A percentile compares a stretch with the other conserved stretches of the same genome.
Conservation (phyloP, 2,888 invertebrate genomes). For the Hydroisotoma schaefferi region DNA sequence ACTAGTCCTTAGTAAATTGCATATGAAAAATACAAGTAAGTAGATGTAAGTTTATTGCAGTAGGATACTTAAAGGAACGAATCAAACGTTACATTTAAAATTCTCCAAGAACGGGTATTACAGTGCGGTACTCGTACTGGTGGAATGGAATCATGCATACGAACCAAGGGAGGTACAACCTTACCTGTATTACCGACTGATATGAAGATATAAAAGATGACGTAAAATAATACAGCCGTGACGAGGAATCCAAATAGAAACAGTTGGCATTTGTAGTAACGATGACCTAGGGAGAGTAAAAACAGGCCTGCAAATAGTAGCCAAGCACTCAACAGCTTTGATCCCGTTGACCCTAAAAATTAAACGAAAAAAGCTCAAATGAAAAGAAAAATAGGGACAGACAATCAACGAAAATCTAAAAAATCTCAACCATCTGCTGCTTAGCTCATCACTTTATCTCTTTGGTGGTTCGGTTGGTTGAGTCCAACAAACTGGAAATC, state of each 20-base stretch:
- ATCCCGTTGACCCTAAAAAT: conserved; percentile 49
- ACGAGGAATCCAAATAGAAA: conserved; percentile 61
- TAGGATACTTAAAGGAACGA: too few relatives aligned
- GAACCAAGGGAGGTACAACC: too few relatives aligned
- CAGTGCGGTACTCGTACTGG: too few relatives aligned
- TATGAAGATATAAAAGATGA: conserved; percentile 51
- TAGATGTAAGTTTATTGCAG: too few relatives aligned
- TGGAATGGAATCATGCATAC: too few relatives aligned
- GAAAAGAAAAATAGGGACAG: neutral
- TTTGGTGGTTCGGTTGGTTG: too few relatives aligned
- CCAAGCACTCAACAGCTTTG: conserved; percentile 57
- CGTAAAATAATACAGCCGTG: conserved; percentile 60
- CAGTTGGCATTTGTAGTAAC: conserved; percentile 62
- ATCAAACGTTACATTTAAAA: too few relatives aligned
- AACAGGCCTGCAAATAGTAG: conserved; percentile 62
- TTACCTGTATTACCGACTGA: conserved; percentile 46
- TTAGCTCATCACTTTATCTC: conserved; percentile 2
- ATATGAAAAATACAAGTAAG: too few relatives aligned
- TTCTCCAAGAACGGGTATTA: too few relatives aligned
- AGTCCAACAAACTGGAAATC: too few relatives aligned
- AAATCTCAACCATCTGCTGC: conserved; percentile 12
- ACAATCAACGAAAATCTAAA: neutral
- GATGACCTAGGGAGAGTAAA: conserved; percentile 63
- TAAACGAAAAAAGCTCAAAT: neutral
- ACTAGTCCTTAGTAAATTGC: too few relatives aligned